These are phyloP conservation scores for Diploscapter pachys DNA, from an alignment of 1,140 invertebrate genomes.

Conservation along the genomic window DNA sequence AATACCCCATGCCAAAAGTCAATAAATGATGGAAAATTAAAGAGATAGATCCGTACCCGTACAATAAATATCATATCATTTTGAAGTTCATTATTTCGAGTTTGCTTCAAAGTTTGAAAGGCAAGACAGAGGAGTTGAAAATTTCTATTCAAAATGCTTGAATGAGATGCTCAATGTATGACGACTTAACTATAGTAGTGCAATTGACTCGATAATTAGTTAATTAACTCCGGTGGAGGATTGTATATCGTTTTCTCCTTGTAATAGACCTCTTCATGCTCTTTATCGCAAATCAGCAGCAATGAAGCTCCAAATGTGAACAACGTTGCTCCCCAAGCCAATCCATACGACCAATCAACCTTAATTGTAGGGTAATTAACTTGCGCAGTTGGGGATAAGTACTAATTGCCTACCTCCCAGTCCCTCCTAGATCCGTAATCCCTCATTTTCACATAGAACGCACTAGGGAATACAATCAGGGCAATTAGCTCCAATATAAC, in stretches of 20 bases:
- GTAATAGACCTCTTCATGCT: conserved; percentile 96
- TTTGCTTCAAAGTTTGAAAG: conserved; percentile 10
- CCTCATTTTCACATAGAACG: conserved; percentile 80
- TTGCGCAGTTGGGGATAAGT: background rate
- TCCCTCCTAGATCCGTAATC: conserved; percentile 71
- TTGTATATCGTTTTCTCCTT: conserved; percentile 72
- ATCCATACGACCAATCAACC: conserved; percentile 79
- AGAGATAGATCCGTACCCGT: too few relatives aligned
- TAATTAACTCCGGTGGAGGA: conserved; percentile 51
- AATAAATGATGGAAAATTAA: too few relatives aligned
- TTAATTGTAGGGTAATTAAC: conserved; percentile 2
- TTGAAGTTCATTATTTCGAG: conserved; percentile 9
- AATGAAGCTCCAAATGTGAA: conserved; percentile 90
- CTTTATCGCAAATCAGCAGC: conserved; percentile 89
- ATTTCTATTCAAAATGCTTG: background rate
- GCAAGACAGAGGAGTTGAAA: background rate
- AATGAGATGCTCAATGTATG: background rate
- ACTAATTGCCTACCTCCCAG: conserved; percentile 53
- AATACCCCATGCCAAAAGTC: too few relatives aligned
- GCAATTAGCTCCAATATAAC: conserved; percentile 84
- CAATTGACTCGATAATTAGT: background rate
- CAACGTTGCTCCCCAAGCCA: conserved; percentile 91
- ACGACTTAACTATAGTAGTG: background rate
- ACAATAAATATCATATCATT: too few relatives aligned
- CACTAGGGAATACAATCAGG: conserved; percentile 91